Base-by-base conservation (phyloP, 1,140 invertebrate species). In the Lycorma delicatula region DNA sequence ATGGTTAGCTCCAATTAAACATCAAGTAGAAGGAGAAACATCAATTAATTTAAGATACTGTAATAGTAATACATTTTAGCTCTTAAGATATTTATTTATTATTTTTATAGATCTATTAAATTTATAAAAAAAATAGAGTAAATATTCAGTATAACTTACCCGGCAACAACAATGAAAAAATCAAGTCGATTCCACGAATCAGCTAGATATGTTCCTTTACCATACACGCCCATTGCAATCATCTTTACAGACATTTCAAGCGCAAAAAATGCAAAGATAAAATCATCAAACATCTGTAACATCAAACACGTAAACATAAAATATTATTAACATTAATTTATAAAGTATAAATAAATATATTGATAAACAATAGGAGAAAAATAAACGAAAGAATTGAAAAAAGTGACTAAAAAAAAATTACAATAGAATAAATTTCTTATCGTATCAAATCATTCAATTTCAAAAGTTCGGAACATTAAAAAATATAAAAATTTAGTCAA, bases 131-230 rank as follows among this genome's bases (percentile, higher is more conserved):
- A n/a, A n/a, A n/a, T n/a, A n/a, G n/a, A n/a, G n/a, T n/a, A n/a
- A n/a, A n/a, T n/a, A n/a, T n/a, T n/a, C n/a, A n/a, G n/a, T n/a
- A 20, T 20, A 31, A 60, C 82, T 81, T 76, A 94, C 91, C 97
- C 97, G 54, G 95, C 91, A 57, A 93, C 66, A 1, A 99, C 96
- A 68, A 99, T 99, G 77, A 99, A 98, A 74, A 93, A 93, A 74
- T 99, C 97, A 58, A 99, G 79, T 68, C 93, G 83, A 76, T 99
- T 99, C 95, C 92, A 99, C 0, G 94, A 93, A 70, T 99, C 97
- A 0, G 92, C 93, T 61, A 99, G 78, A 73, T 98, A 99, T 0
- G 94, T 91, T 26, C 89, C 86, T 70, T 89, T 89, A 18, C 96
- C 96, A 64, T 86, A 89, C 47, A 97, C 84, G n/a, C 96, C 97